Conservation (phyloP, 2,113 vertebrate species). For the Phoxinus phoxinus region DNA sequence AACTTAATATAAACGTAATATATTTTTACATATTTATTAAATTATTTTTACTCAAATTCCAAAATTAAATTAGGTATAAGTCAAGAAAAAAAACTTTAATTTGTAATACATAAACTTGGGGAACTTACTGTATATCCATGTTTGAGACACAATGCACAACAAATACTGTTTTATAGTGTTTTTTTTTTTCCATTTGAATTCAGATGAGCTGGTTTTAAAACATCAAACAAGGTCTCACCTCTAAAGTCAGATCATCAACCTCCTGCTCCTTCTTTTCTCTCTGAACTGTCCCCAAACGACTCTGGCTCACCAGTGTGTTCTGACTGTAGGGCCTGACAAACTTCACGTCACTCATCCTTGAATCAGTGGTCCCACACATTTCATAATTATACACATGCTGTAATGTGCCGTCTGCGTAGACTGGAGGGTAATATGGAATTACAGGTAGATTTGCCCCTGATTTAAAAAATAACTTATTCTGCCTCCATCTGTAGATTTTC, state of each 20-base stretch:
- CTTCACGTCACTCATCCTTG: slow-evolving; percentile 54
- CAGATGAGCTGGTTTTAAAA: background rate
- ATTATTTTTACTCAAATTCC: no score
- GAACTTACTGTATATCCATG: background rate
- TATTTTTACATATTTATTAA: no score
- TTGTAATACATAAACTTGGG: no score
- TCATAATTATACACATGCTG: slow-evolving; percentile 59
- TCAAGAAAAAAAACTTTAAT: background rate
- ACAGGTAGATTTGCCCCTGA: slow-evolving; percentile 56
- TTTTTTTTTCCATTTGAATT: background rate
- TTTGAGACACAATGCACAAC: background rate
- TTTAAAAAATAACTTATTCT: slow-evolving; percentile 52
- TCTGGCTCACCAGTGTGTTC: slow-evolving; percentile 53
- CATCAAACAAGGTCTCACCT: slow-evolving; percentile 60
- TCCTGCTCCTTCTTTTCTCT: slow-evolving; percentile 47
- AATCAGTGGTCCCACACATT: slow-evolving; percentile 55
- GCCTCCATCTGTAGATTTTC: slow-evolving; percentile 61
- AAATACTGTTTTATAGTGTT: background rate
- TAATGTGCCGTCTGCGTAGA: slow-evolving; percentile 54
- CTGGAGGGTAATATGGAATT: slow-evolving; percentile 61
- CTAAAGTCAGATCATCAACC: slow-evolving; percentile 59
- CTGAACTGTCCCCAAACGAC: slow-evolving; percentile 58
- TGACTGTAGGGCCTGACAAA: slow-evolving; percentile 54
- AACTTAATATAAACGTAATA: background rate
- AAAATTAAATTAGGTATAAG: no score